phyloP scores from a whole-genome alignment of 2,113 vertebrate genomes.

The Megaceryle torquata region DNA sequence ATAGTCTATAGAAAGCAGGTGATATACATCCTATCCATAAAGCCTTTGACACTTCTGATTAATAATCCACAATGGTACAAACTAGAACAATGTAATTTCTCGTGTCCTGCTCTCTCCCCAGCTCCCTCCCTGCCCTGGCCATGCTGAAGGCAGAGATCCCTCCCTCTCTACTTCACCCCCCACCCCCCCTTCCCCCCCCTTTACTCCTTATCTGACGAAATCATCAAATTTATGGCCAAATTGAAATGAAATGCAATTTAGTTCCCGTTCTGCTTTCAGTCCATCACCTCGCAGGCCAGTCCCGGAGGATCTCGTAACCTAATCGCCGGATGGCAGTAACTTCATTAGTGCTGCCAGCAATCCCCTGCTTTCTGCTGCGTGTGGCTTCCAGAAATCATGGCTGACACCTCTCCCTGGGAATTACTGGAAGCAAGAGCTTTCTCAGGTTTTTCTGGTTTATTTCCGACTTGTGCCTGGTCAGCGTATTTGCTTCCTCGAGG shows the following conservation, averaged over 20 bases:
- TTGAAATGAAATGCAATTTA: conserved; percentile 79
- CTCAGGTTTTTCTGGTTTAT: conserved; percentile 16
- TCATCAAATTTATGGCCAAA: conserved; percentile 73
- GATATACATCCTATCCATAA: background rate
- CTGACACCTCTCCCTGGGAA: conserved; percentile 66
- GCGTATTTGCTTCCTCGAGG: background rate
- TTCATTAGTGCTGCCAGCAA: conserved; percentile 69
- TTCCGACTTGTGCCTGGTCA: background rate
- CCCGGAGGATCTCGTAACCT: conserved; percentile 71
- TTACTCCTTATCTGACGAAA: conserved; percentile 58
- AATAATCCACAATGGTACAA: background rate
- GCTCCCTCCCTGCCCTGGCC: background rate
- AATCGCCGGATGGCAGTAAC: conserved; percentile 70
- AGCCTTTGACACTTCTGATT: conserved; percentile 18
- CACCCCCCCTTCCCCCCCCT: conserved; percentile 18
- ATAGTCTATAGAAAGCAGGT: background rate
- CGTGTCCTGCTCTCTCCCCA: background rate
- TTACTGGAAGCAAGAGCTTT: conserved; percentile 55
- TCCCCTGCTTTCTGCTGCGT: conserved; percentile 52
- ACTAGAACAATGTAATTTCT: background rate
- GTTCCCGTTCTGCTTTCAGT: conserved; percentile 68
- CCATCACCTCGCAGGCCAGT: conserved; percentile 66
- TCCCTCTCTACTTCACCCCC: background rate
- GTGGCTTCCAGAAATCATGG: conserved; percentile 57
- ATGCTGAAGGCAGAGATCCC: background rate